Evolutionary conservation across 2,888 invertebrate genomes (phyloP).

Genomic region (Drosophila macrospina): DNA sequence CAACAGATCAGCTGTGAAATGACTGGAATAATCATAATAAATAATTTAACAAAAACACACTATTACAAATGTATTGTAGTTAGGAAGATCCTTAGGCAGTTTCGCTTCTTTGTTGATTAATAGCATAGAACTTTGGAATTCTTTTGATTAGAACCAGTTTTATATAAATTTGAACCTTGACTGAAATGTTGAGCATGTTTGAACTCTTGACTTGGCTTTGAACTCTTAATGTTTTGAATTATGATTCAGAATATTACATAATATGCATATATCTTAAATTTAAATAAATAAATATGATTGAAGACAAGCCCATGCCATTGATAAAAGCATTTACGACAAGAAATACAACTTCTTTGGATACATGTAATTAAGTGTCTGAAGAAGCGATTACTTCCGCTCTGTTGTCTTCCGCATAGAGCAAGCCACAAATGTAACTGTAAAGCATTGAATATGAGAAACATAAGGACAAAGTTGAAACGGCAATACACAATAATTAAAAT

Average conservation of each 20-base stretch:
- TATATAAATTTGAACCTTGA: conserved; percentile 15
- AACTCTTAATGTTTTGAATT: conserved; percentile 28
- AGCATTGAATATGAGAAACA: conserved; percentile 19
- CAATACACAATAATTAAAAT: conserved; percentile 60
- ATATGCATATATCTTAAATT: conserved; percentile 6
- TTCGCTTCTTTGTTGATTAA: conserved; percentile 29
- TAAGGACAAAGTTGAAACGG: conserved; percentile 18
- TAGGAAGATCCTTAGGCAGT: background rate
- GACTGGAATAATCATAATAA: conserved; percentile 16
- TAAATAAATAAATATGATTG: conserved; percentile 4
- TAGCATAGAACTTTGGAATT: conserved; percentile 26
- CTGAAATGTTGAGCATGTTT: conserved; percentile 8
- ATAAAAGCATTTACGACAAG: conserved; percentile 25
- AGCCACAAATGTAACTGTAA: conserved; percentile 68
- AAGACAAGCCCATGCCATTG: conserved; percentile 17
- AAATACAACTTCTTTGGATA: conserved; percentile 16
- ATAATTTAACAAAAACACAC: background rate
- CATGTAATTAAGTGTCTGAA: conserved; percentile 21
- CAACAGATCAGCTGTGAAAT: conserved; percentile 11
- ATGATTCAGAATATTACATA: conserved; percentile 28
- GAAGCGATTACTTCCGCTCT: conserved; percentile 21
- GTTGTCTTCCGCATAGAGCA: conserved; percentile 60
- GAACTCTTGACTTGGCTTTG: conserved; percentile 17
- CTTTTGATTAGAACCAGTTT: conserved; percentile 46
- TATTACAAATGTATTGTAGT: background rate